A percentile compares a stretch with the other conserved stretches of the same genome.
These are phyloP conservation scores for Hydrolagus affinis DNA, from an alignment of 2,113 vertebrate species.

Conservation along the genomic window DNA sequence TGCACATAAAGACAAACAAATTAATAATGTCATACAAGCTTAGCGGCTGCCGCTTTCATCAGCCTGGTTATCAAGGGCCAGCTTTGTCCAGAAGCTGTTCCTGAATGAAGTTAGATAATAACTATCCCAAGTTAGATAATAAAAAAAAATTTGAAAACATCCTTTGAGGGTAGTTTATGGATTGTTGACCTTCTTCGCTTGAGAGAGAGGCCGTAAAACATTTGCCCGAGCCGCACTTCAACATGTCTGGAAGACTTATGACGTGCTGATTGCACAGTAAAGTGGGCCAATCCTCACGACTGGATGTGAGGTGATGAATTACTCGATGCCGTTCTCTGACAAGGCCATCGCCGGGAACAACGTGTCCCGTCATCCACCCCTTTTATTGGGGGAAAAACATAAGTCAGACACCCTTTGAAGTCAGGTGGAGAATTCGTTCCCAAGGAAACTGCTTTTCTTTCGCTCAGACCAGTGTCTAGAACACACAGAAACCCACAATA, in stretches of 20 bases:
- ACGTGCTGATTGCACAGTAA: neutral
- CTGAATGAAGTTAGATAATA: neutral
- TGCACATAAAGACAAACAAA: too few relatives aligned
- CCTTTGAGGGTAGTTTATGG: neutral
- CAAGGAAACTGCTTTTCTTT: too few relatives aligned
- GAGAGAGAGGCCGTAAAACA: neutral
- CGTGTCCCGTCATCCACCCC: neutral
- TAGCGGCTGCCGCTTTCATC: neutral
- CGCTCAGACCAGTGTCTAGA: too few relatives aligned
- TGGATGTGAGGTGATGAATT: neutral
- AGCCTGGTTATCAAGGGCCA: neutral
- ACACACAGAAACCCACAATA: too few relatives aligned
- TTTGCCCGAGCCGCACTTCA: neutral
- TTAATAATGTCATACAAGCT: neutral
- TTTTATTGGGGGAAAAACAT: neutral
- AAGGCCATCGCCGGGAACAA: neutral
- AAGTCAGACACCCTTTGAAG: neutral
- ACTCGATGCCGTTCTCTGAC: neutral
- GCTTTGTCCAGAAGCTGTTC: neutral
- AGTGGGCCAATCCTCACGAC: neutral
- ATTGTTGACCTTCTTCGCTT: neutral
- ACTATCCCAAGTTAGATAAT: neutral
- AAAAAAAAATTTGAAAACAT: neutral
- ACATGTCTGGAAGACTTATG: constrained; percentile 4
- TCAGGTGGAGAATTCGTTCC: neutral